Base-by-base conservation (phyloP, 2,797 vertebrate species). In the Distichodus sexfasciatus region DNA sequence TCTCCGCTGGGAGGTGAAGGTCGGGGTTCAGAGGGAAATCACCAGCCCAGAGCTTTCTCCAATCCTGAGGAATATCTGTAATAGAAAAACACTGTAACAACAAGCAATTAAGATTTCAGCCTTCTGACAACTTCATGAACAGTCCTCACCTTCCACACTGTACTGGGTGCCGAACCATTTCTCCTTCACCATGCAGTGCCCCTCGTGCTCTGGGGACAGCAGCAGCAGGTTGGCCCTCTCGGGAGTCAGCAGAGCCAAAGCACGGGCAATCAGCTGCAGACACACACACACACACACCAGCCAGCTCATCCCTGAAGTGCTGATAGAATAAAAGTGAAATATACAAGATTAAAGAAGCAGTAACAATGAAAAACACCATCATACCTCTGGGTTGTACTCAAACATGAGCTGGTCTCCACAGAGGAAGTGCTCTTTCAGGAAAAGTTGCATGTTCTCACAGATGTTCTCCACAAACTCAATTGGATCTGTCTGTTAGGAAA, bases 391-490 rank as follows among this genome's bases (percentile, higher is more conserved):
- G 68, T 92, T 86, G 69, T 93, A 97, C 58, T 98, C 90, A 79
- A 98, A 96, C 84, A 98, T 91, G 50, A 98, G 94, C 82, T 95
- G 93, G 79, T 96, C 94, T 89, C 96, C 96, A 2, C 94, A 97
- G 77, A 98, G 90, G 75, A 95, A 92, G 86, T 98, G 94, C 76
- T 93, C 90, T 78, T 93, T 92, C 11, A 91, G 90, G 77, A 94
- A 98, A 40, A 97, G 86, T 81, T 98, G 96, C 95, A 98, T 97
- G 85, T 97, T 98, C 87, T 98, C 95, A 89, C 96, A 98, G 66
- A 98, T 91, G 82, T 93, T 94, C 84, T 96, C 94, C 76, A 95
- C 96, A 46, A 94, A 96, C 66, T 96, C 94, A 54, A 96, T 94
- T 17, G 96, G 95, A 82, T 98, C 96, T 33, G 92, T 96, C 96